Conservation (phyloP, 2,797 vertebrate genomes). For the Urocyon cinereoargenteus region DNA sequence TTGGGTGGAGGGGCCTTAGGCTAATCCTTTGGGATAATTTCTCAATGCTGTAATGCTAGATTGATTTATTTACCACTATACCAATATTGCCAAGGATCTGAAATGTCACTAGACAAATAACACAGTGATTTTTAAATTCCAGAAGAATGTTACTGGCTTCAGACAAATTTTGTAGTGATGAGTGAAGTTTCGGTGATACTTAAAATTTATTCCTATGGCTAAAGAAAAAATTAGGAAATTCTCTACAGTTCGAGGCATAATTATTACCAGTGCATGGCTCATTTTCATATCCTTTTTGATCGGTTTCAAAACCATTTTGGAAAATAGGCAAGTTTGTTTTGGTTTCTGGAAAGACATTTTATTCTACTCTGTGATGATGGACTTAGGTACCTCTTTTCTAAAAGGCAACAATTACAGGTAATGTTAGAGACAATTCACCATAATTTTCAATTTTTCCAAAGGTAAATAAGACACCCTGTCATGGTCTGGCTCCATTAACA, state of each 20-base stretch:
- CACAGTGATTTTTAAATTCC: slow-evolving; percentile 13
- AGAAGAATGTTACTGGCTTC: slow-evolving; percentile 43
- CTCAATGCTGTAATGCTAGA: background rate
- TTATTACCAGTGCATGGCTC: background rate
- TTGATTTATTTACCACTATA: background rate
- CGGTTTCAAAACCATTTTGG: background rate
- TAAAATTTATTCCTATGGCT: background rate
- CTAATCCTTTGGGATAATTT: background rate
- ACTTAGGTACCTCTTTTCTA: background rate
- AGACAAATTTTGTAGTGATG: slow-evolving; percentile 7
- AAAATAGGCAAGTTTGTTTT: background rate
- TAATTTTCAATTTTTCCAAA: slow-evolving; percentile 38
- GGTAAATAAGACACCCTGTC: slow-evolving; percentile 17
- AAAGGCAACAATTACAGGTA: slow-evolving; percentile 15
- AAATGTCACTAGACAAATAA: slow-evolving; percentile 37
- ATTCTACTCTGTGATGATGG: background rate
- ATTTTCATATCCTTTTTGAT: background rate
- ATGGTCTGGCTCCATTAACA: background rate
- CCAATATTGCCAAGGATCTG: background rate
- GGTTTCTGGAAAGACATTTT: slow-evolving; percentile 20
- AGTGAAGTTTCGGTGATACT: background rate
- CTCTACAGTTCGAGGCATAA: background rate
- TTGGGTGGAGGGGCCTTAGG: background rate
- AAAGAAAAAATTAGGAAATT: background rate
- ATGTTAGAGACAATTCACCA: background rate